Evolutionary conservation across 2,797 vertebrate genomes (phyloP), one percentile per base, ranked within the genome.

Genomic region (Vultur gryphus): DNA sequence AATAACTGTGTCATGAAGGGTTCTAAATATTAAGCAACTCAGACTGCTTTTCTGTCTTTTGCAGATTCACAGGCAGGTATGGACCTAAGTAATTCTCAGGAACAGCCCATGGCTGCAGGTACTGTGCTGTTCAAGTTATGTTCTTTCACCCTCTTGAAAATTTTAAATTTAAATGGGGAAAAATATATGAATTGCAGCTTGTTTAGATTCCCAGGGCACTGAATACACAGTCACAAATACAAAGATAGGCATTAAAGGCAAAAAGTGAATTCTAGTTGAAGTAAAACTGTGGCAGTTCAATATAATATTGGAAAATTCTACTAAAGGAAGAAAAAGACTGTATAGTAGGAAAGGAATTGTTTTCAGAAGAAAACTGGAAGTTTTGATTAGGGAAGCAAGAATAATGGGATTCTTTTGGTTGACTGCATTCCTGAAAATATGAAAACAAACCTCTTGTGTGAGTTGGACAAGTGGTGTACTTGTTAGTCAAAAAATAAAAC

Each of bases 51-150:
- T 84, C 55, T 87, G 29, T 95, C 84, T 93, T 73, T 97, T 98
- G 87, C 97, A 98, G 98, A 95, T 93, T 97, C 94, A 51, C 96
- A 97, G 79, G 57, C 95, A 44, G 85, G 93, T 44, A 91, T 96
- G 96, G 98, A 98, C 70, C 96, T 98, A 72, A 98, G 98, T 88
- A 96, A 90, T 70, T 46, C 93, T 28, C 97, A 97, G 94, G 98
- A 98, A 28, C 97, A 97, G 76, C 79, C 97, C 13, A 8, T 92
- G 94, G 82, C 93, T 94, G 75, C 97, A 98, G 98, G 98, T 98
- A 98, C 44, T 3, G 90, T 95, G 92, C 78, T 35, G 8, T 41
- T 70, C n/a, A 21, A 31, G 25, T 76, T n/a, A 1, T 5, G 13
- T 65, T 84, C 43, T 65, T 77, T 84, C 16, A 54, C 19, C 3